Evolutionary conservation across 2,797 vertebrate species (phyloP).

Genomic region (Triplophysa yarkandensis): DNA sequence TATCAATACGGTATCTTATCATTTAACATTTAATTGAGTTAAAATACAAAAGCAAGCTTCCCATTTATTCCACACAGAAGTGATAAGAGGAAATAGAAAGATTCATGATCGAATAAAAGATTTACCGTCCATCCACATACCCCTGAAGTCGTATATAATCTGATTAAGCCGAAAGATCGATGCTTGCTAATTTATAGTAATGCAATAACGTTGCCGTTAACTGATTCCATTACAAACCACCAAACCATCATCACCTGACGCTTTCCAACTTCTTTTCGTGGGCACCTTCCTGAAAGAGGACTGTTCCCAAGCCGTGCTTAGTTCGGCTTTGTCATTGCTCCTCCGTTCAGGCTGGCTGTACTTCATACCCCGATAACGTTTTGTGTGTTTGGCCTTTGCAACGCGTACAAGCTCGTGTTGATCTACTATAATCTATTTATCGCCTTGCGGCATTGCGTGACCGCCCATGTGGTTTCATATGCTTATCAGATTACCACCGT

Average conservation of each 20-base stretch:
- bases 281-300: background rate
- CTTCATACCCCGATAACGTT: slow-evolving; percentile 70
- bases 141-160: slow-evolving; percentile 13
- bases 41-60: slow-evolving; percentile 1
- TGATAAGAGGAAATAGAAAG: slow-evolving; percentile 11
- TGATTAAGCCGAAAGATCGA: background rate
- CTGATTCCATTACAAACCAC: background rate
- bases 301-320: slow-evolving; percentile 66
- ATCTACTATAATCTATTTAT: slow-evolving; percentile 79
- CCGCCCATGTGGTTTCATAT: slow-evolving; percentile 70
- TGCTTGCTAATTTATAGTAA: background rate
- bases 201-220: background rate
- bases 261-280: background rate
- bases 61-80: background rate
- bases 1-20: background rate
- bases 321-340: slow-evolving; percentile 67
- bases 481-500: slow-evolving; percentile 71
- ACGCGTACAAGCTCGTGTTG: slow-evolving; percentile 61
- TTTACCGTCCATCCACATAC: slow-evolving; percentile 12
- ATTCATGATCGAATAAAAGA: slow-evolving; percentile 20
- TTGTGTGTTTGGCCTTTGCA: slow-evolving; percentile 73
- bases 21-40: slow-evolving; percentile 5
- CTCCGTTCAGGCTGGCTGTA: slow-evolving; percentile 67
- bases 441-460: slow-evolving; percentile 68
- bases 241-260: background rate